Conservation (phyloP, 2,797 vertebrate species). For the Meda fulgida region DNA sequence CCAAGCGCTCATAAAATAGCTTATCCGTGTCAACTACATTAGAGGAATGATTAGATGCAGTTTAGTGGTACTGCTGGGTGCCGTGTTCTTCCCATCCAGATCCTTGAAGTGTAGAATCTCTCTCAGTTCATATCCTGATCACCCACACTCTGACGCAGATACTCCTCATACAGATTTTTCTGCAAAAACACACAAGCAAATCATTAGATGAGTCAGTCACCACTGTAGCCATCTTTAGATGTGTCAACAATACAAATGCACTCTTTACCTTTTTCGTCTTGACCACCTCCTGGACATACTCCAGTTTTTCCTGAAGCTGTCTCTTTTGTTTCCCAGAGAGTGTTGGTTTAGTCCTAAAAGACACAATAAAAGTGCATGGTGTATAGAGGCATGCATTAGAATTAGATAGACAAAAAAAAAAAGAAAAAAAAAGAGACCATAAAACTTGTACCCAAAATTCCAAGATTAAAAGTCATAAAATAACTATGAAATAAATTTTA, state of each 20-base stretch:
- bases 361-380: background rate
- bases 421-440: too few relatives aligned
- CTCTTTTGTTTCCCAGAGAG: slow-evolving; percentile 82
- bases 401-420: too few relatives aligned
- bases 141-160: slow-evolving; percentile 84
- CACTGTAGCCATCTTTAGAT: background rate
- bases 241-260: slow-evolving; percentile 37
- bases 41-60: slow-evolving; percentile 26
- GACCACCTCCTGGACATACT: slow-evolving; percentile 82
- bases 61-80: slow-evolving; percentile 28
- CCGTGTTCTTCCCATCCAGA: background rate
- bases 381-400: too few relatives aligned
- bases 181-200: slow-evolving; percentile 57
- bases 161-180: slow-evolving; percentile 86
- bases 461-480: background rate
- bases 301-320: slow-evolving; percentile 81
- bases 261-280: slow-evolving; percentile 80
- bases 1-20: background rate
- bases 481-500: too few relatives aligned
- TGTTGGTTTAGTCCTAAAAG: slow-evolving; percentile 75
- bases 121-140: slow-evolving; percentile 82
- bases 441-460: too few relatives aligned
- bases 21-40: slow-evolving; percentile 36
- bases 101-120: background rate
- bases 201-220: background rate